Evolutionary conservation across 1,140 invertebrate species (phyloP).

Genomic region (Psilanteris sp.): DNA sequence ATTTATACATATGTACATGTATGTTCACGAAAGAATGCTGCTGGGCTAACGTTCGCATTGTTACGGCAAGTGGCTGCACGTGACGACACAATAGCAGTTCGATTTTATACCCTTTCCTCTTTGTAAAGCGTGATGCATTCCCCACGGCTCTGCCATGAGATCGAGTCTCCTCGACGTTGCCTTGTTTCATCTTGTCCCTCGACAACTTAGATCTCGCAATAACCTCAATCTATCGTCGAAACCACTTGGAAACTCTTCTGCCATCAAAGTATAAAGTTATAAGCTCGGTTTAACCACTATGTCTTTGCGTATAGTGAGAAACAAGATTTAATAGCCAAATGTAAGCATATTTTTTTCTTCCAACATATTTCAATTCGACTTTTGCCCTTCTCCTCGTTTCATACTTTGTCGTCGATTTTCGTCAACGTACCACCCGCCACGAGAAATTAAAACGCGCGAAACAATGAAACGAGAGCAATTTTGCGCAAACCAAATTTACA

Average conservation of each 20-base stretch:
- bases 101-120: conserved; percentile 69
- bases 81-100: conserved; percentile 76
- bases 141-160: conserved; percentile 43
- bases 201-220: conserved; percentile 70
- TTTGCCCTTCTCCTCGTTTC: too few relatives aligned
- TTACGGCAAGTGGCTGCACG: conserved; percentile 74
- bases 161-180: conserved; percentile 51
- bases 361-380: too few relatives aligned
- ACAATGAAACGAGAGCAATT: too few relatives aligned
- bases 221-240: conserved; percentile 68
- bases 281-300: conserved; percentile 59
- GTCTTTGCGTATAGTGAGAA: conserved; percentile 32
- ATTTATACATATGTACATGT: conserved; percentile 13
- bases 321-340: conserved; percentile 48
- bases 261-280: conserved; percentile 57
- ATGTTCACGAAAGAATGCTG: conserved; percentile 40
- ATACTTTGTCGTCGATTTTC: too few relatives aligned
- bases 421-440: too few relatives aligned
- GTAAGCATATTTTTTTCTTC: conserved; percentile 33
- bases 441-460: too few relatives aligned
- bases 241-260: conserved; percentile 57
- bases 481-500: too few relatives aligned
- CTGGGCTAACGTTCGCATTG: conserved; percentile 64
- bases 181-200: conserved; percentile 58
- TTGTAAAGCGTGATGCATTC: conserved; percentile 45